These are phyloP conservation scores for Gymnobelideus leadbeateri DNA, from an alignment of 2,113 vertebrate species.

Conservation along the genomic window DNA sequence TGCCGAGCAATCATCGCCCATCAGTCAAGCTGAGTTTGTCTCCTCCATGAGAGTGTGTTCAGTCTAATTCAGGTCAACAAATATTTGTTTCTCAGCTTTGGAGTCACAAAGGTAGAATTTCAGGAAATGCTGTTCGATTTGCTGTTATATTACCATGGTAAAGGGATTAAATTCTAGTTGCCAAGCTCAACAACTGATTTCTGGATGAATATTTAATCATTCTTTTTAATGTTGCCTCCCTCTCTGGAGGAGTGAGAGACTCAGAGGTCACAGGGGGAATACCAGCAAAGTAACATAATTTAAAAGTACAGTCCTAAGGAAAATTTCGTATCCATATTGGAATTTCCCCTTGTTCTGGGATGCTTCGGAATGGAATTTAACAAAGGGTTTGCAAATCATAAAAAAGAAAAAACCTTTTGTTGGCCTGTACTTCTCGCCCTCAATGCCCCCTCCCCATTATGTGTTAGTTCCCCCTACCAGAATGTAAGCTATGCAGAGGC, in stretches of 20 bases:
- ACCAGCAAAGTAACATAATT: background rate
- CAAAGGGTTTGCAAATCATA: background rate
- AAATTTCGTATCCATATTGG: background rate
- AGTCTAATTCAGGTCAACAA: background rate
- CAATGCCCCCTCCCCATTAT: background rate
- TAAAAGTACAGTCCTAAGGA: background rate
- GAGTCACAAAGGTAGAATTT: background rate
- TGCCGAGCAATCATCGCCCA: background rate
- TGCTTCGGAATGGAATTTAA: background rate
- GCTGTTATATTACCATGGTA: background rate
- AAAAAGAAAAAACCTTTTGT: background rate
- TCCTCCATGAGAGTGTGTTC: background rate
- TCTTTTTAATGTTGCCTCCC: background rate
- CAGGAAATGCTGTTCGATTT: background rate
- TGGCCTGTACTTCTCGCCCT: background rate
- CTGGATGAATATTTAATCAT: background rate
- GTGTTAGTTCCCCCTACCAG: background rate
- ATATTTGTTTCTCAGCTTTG: background rate
- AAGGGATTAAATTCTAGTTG: background rate
- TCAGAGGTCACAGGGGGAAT: background rate
- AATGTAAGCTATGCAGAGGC: background rate
- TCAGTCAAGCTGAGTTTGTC: background rate
- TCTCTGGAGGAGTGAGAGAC: background rate
- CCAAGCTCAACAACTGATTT: background rate
- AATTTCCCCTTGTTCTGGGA: background rate